Base-by-base conservation (phyloP, 2,113 vertebrate species). In the Bos taurus region DNA sequence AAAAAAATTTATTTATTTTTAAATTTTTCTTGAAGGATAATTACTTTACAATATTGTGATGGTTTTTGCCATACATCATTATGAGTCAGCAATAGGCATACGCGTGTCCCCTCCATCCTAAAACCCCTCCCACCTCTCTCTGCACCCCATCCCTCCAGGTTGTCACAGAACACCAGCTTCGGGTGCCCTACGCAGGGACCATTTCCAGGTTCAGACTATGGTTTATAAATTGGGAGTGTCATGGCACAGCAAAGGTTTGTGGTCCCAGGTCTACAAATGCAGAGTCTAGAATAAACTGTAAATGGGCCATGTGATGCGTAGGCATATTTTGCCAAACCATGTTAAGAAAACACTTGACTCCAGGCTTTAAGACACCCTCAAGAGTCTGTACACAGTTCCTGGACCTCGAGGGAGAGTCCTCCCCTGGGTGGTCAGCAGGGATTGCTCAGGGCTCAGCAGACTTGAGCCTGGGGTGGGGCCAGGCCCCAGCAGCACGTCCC, bases 221-320 rank as follows among this genome's bases (percentile, higher is more conserved):
- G 36, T 25, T 93, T 57, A 17, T 15, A 17, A 59, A 14, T n/a
- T 43, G 26, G n/a, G 28, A 11, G 36, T 56, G 15, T 92, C 25
- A 50, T 28, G 83, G 52, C 43, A 78, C 17, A 40, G 88, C 50
- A 40, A 33, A 50, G 40, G 43, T 40, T n/a, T 92, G 21, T 67
- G n/a, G 54, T 81, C 84, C 57, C 43, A 33, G 57, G n/a, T 60
- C 62, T 67, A 33, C 80, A 62, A 88, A 62, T 60, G 48, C 0
- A 84, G 74, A 84, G 10, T 90, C 64, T 81, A 78, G 78, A 62
- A 90, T 71, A 88, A 56, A 91, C 33, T 88, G 3, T 56, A 50
- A 40, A 52, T 12, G 74, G 28, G 17, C 74, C 26, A 4, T 93
- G 74, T 74, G 86, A 87, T 14, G 5, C 16, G 3, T 25, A 23